Evolutionary conservation across 2,888 invertebrate species (phyloP).

Genomic region (Drosophila ezoana): DNA sequence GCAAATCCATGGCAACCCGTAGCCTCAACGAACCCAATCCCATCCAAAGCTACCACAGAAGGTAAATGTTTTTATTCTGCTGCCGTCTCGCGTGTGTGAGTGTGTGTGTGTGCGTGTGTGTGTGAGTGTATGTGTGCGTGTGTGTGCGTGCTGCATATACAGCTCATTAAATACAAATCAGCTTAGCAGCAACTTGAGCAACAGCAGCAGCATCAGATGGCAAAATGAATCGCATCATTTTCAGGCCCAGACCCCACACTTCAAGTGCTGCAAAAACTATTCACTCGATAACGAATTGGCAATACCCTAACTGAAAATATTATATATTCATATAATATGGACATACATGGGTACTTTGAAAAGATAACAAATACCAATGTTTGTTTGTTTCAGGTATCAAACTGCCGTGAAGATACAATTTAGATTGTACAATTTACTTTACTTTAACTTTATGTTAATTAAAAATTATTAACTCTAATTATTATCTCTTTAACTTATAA

Average conservation of each 20-base stretch:
- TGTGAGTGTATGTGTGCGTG: conserved; percentile 21
- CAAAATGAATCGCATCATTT: conserved; percentile 33
- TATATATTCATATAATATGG: not conserved
- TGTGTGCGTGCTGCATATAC: conserved; percentile 46
- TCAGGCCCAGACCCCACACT: conserved; percentile 2
- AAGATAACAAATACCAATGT: not conserved
- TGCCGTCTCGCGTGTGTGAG: conserved; percentile 36
- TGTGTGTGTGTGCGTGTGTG: conserved; percentile 26
- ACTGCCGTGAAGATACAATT: no score
- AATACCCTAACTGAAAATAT: conserved; percentile 4
- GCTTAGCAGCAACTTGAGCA: conserved; percentile 64
- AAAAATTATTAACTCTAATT: no score
- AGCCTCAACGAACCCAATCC: conserved; percentile 12
- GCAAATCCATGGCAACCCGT: conserved; percentile 11
- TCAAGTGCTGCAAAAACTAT: conserved; percentile 1
- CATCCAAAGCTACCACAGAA: conserved; percentile 16
- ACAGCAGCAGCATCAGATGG: conserved; percentile 27
- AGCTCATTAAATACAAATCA: conserved; percentile 79
- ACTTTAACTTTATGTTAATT: no score
- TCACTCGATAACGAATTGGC: conserved; percentile 4
- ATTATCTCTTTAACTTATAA: no score
- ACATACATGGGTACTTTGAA: not conserved
- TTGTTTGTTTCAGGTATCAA: no score
- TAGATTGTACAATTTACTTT: no score
- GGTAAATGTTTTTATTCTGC: conserved; percentile 70